Base-by-base conservation (phyloP, 2,797 vertebrate genomes). In the Mus caroli region DNA sequence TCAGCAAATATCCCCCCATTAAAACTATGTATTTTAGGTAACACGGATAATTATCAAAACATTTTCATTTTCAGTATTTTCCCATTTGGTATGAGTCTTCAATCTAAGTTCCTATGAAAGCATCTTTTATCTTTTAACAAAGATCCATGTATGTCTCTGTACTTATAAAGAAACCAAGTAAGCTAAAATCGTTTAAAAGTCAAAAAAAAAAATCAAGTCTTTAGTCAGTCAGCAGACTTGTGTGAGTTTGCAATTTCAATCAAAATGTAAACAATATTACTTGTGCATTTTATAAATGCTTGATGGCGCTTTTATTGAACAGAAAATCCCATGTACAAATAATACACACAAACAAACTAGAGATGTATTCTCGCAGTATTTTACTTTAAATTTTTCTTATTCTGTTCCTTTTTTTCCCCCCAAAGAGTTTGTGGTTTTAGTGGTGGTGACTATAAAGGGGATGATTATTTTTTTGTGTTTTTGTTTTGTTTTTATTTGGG, bases 371-470 rank as follows among this genome's bases (percentile, higher is more conserved):
- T 50, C 20, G 60, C 62, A 37, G 3, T 43, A 52, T 92, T 90
- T 86, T 73, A 50, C 46, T 95, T 43, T 28, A 92, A 91, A 56
- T 79, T 75, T 77, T 62, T 95, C 85, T 78, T n/a, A 84, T n/a
- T 43, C 54, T 87, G n/a, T 50, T 62, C 13, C 8, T 11, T 1
- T 20, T 71, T 77, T 24, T 94, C 12, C 9, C 10, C 46, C 64
- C 17, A 22, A 26, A 20, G 34, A 24, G 50, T 28, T 82, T 54
- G 17, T 93, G 19, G 58, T 78, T 28, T 1, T 54, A 31, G 15
- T 90, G 20, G 12, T 77, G 17, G 20, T 71, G 62, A 77, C n/a
- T 43, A 52, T 37, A 12, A 89, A 64, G 20, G 31, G 34, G 22
- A 22, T 71, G 37, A 6, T 56, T 80, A 54, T 9, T 9, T 12